Percentiles rank a stretch among this genome's conserved stretches.
Conservation (phyloP, 1,140 invertebrate species). For the Drosophila serrata region DNA sequence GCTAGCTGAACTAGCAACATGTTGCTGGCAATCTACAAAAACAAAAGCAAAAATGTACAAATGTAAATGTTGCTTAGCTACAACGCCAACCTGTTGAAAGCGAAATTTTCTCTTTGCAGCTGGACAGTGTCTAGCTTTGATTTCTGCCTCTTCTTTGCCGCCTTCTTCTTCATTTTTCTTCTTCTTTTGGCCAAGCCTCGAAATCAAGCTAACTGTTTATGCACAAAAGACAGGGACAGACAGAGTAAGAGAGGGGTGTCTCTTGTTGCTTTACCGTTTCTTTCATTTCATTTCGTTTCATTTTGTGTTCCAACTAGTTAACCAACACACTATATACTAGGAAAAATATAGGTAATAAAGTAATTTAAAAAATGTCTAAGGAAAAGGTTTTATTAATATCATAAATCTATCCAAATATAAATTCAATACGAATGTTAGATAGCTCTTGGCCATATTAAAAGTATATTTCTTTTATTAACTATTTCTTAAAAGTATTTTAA, state of each 20-base stretch:
- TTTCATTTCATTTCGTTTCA: slow-evolving; percentile 43
- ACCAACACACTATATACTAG: slow-evolving; percentile 53
- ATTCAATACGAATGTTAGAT: not conserved
- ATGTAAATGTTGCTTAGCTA: slow-evolving; percentile 33
- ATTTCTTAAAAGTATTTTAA: too few species aligned
- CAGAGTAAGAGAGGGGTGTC: slow-evolving; percentile 29
- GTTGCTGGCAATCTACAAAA: slow-evolving; percentile 45
- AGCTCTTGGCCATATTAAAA: not conserved
- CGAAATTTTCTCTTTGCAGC: slow-evolving; percentile 76
- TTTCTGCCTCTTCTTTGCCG: slow-evolving; percentile 45
- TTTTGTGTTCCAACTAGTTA: slow-evolving; percentile 59
- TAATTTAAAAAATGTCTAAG: not conserved
- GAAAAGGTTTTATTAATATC: not conserved
- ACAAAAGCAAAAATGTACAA: slow-evolving; percentile 8
- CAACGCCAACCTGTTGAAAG: slow-evolving; percentile 84
- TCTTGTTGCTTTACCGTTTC: slow-evolving; percentile 75
- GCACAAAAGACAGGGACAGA: slow-evolving; percentile 51
- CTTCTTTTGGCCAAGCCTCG: slow-evolving; percentile 68
- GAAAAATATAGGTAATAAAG: not conserved
- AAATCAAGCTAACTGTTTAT: slow-evolving; percentile 75
- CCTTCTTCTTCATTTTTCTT: slow-evolving; percentile 35
- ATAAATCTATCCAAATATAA: not conserved
- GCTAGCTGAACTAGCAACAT: slow-evolving; percentile 61
- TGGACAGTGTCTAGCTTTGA: slow-evolving; percentile 70
- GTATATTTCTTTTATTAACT: too few species aligned